Base-by-base conservation (phyloP, 30 jellyfish, hydroid and myxozoan genomes). In the Hydractinia symbiolongicarpus region DNA sequence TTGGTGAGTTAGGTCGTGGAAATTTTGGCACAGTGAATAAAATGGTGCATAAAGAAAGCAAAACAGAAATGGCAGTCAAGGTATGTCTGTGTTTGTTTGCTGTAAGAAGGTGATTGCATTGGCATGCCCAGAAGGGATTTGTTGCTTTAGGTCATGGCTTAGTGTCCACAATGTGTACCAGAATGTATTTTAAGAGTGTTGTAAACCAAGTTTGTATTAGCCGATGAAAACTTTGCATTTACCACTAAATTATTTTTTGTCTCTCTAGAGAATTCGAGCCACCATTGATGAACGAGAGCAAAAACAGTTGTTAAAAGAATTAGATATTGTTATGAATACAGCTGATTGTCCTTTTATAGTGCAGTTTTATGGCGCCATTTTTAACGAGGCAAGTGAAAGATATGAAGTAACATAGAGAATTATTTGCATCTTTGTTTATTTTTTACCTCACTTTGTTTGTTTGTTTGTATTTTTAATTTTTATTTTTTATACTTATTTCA, bases 1-100 rank as follows among this genome's bases (percentile, higher is more conserved):
- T 58, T 49, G 86, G 86, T 54, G 86, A 78, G 40, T 30, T 78
- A 17, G 86, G 86, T 5, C 86, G 86, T 54, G 86, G 86, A 7
- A 58, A 54, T 30, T 78, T 44, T 60, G 86, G 86, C n/a, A 58
- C 71, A 20, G 86, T 78, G 8, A 58, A 78, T 55, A 78, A 78
- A 60, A 78, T 78, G 86, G 50, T 30, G 50, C 86, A 44, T 30
- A 61, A 4, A 78, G 86, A 58, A 58, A 78, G 78, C 1, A 5
- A 78, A 7, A 60, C 51, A 30, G 86, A n/a, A n/a, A 78, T 78
- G 86, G 86, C 86, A 5, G 86, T 78, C 15, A 78, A 78, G 86
- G 86, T 78, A 78, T 13, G 55, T 58, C 15, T 11, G 17, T 58
- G 17, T 16, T 58, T 58, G 15, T 11, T 13, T 13, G 69, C 15